Evolutionary conservation across 92 coral and sea anemone genomes (phyloP), one percentile per base, ranked within the genome.

Genomic region (Scolanthus callimorphus): DNA sequence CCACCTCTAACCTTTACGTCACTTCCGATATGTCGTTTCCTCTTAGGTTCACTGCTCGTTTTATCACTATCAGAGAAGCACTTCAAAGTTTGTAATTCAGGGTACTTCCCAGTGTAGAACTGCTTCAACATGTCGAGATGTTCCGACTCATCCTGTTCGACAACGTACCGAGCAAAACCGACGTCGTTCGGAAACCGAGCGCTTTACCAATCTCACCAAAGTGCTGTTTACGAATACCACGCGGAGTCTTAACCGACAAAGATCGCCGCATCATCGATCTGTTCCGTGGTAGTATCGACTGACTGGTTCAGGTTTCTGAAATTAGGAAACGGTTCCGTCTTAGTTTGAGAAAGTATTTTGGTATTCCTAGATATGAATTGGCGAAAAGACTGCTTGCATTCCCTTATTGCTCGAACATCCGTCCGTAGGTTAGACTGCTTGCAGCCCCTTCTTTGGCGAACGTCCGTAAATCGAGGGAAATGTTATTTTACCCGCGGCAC

Each of bases 221-320:
- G 17, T 89, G 91, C 17, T 58, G 65, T 9, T 86, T 68, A 51
- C 97, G 88, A 43, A 89, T 80, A 38, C 88, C 84, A 11, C 83
- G 82, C 21, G 97, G 97, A 8, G 90, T 78, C 4, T 50, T 66
- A 11, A 11, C 97, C 97, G 59, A 79, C 34, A 19, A 89, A 62
- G 27, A 84, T 75, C 25, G 85, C 49, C 60, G 46, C 49, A 57
- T 65, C 64, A 30, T 80, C 70, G 65, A 84, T 58, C 39, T 44
- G 73, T 59, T 77, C 85, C 51, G 76, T 43, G 11, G 62, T 23
- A 22, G 52, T 47, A 51, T 31, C 58, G 29, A 44, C 19, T 27
- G 9, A n/a, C n/a, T n/a, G n/a, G n/a, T n/a, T n/a, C n/a, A n/a
- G n/a, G n/a, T n/a, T n/a, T n/a, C n/a, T n/a, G n/a, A n/a, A n/a